Evolutionary conservation across 2,888 invertebrate genomes (phyloP), one percentile per base, ranked within the genome.

Genomic region (Coremacera marginata): DNA sequence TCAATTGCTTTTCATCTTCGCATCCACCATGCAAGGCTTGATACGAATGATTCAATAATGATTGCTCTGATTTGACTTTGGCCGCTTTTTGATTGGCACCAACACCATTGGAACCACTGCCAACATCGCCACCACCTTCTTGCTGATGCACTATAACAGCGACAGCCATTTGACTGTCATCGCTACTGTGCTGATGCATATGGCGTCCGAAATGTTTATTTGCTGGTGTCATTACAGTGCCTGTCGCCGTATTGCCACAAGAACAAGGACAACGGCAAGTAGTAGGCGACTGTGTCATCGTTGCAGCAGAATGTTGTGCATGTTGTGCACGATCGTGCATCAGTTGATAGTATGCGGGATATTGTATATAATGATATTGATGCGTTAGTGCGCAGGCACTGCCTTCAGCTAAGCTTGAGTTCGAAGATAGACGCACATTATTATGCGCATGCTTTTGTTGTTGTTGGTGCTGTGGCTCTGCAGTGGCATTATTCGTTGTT

Each of bases 401-500:
- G 80, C 80, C 84, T 25, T 79, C 90, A 92, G 91, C 34, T 91
- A 89, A 83, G 95, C 95, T 86, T 93, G 94, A 81, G 92, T 87
- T 95, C 91, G 79, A 95, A 83, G 88, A 93, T 14, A 65, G 44
- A 83, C 84, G 86, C 52, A 52, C 25, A 19, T 37, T 31, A 22
- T 19, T 16, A 11, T 34, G 19, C 16, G 49, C 51, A 19, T 63
- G 65, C 14, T 52, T 63, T 22, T 74, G 74, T 7, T 73, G 73
- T 19, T 25, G 44, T 8, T 16, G 16, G 22, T 75, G 73, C 70
- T 70, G 73, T 1, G 71, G 71, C 22, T 67, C 74, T 16, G 65
- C 37, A 19, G 31, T 19, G 16, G 65, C 52, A 55, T 73, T 73
- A 27, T 44, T 37, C 9, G 51, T 63, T 67, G 79, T 74, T 14